phyloP scores from a whole-genome alignment of 2,113 vertebrate species.

The Ceyx melanurus region DNA sequence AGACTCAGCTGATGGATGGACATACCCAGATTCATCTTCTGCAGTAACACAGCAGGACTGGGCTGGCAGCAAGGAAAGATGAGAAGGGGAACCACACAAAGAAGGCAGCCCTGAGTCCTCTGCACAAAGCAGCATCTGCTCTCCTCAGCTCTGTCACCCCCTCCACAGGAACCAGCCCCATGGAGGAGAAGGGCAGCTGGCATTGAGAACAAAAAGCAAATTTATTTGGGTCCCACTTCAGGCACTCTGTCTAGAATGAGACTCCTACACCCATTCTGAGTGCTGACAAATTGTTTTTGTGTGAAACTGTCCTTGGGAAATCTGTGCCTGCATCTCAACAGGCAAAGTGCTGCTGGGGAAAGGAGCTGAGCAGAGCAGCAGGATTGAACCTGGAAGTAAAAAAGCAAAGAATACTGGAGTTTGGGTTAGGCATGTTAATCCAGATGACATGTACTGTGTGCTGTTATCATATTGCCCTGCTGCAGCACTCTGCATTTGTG shows the following conservation, averaged over 20 bases:
- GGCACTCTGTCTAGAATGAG: neutral
- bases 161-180: neutral
- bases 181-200: neutral
- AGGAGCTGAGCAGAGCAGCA: neutral
- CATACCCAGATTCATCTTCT: neutral
- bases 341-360: neutral
- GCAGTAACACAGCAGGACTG: accelerated
- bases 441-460: neutral
- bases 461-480: neutral
- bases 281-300: neutral
- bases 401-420: neutral
- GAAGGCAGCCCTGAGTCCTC: neutral
- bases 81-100: neutral
- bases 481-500: neutral
- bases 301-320: neutral
- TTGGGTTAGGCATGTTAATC: neutral
- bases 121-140: neutral
- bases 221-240: neutral
- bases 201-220: neutral
- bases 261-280: neutral
- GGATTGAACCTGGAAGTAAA: neutral
- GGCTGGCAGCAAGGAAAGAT: neutral
- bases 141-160: neutral
- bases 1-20: neutral
- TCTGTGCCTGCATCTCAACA: neutral